Percentiles rank a stretch among this genome's conserved stretches.
These are phyloP conservation scores for Nomada hirtipes DNA, from an alignment of 2,888 invertebrate species.

Conservation along the genomic window DNA sequence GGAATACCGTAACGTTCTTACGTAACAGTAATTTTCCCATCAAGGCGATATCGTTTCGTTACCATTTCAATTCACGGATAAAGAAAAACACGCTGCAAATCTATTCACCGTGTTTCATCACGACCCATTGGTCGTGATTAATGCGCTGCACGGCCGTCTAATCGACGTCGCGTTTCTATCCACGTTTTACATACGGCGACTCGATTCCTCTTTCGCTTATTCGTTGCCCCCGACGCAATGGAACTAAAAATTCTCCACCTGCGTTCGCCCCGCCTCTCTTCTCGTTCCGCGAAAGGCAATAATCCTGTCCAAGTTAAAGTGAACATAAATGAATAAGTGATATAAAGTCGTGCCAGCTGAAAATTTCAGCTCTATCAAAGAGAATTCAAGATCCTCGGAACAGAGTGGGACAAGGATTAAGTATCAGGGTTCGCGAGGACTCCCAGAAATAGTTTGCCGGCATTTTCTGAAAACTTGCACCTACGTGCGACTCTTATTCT, in stretches of 20 bases:
- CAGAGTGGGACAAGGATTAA: constrained; percentile 14
- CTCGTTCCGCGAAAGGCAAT: too few relatives aligned
- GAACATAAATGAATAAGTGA: neutral
- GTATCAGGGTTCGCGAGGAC: constrained; percentile 16
- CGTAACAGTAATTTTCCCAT: constrained; percentile 1
- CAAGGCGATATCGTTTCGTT: neutral
- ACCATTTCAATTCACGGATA: neutral
- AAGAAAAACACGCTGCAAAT: constrained; percentile 49
- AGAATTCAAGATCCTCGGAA: neutral
- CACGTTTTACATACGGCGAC: constrained; percentile 45
- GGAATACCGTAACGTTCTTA: neutral
- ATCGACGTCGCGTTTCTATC: constrained; percentile 51
- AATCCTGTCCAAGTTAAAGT: too few relatives aligned
- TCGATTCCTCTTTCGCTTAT: constrained; percentile 34
- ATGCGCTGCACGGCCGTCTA: constrained; percentile 58
- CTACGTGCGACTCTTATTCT: neutral
- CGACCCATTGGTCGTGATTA: constrained; percentile 58
- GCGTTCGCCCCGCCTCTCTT: too few relatives aligned
- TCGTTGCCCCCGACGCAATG: constrained; percentile 11
- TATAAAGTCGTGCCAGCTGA: constrained; percentile 4
- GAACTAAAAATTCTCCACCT: constrained; percentile 49
- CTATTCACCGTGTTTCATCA: constrained; percentile 48
- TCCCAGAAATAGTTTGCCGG: constrained; percentile 9
- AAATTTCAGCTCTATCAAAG: neutral
- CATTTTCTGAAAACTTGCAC: constrained; percentile 11